Conservation (phyloP, 1,140 invertebrate genomes). For the Manduca sexta region DNA sequence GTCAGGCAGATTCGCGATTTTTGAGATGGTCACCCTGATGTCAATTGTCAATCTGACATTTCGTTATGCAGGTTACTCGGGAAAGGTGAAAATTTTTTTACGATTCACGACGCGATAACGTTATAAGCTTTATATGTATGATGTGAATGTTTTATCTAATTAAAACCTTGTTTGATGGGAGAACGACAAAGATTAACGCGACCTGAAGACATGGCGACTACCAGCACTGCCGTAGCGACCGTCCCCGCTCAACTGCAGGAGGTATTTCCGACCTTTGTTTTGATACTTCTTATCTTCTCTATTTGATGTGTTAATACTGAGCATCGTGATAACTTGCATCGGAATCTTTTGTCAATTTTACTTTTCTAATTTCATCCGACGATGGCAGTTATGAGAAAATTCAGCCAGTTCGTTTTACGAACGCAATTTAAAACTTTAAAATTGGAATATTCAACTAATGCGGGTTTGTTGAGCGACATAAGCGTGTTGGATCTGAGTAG, state of each 20-base stretch:
- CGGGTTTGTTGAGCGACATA: constrained; percentile 73
- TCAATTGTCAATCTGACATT: neutral
- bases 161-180: constrained; percentile 42
- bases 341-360: neutral
- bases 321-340: constrained; percentile 1
- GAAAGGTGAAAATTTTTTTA: neutral
- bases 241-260: constrained; percentile 51
- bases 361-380: constrained; percentile 2
- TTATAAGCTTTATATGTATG: constrained; percentile 17
- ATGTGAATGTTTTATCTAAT: constrained; percentile 35
- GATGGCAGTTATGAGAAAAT: constrained; percentile 10
- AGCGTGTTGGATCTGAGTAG: constrained; percentile 88
- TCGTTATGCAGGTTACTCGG: neutral
- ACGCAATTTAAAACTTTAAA: constrained; percentile 12
- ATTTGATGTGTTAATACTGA: constrained; percentile 39
- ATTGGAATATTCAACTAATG: constrained; percentile 55
- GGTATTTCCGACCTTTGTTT: constrained; percentile 33
- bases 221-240: constrained; percentile 55
- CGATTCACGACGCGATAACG: neutral
- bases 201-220: constrained; percentile 59
- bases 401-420: constrained; percentile 10
- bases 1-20: too few species aligned
- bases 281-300: constrained; percentile 37
- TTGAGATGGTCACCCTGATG: too few species aligned
- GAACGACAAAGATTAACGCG: constrained; percentile 31